phyloP scores from a whole-genome alignment of 2,797 vertebrate species.

The Gymnodraco acuticeps region DNA sequence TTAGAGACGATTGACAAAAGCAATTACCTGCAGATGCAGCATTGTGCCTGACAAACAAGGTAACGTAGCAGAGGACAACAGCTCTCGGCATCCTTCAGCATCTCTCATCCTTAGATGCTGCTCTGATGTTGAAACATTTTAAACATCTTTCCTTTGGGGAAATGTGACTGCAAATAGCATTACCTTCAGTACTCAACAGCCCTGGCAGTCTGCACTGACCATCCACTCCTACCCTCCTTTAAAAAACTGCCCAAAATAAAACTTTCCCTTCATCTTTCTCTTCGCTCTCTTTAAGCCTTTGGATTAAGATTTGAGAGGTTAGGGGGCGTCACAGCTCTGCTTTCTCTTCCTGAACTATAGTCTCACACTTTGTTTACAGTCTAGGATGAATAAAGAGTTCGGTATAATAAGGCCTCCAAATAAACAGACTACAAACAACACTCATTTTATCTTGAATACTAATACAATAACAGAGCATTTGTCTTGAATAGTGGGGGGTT shows the following conservation, averaged over 20 bases:
- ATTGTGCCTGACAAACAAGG: constrained; percentile 59
- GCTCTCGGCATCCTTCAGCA: constrained; percentile 26
- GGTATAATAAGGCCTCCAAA: not conserved
- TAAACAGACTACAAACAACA: constrained; percentile 7
- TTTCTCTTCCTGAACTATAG: constrained; percentile 47
- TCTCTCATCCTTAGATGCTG: constrained; percentile 9
- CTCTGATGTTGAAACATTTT: constrained; percentile 65
- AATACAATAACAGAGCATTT: constrained; percentile 31
- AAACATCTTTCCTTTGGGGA: constrained; percentile 32
- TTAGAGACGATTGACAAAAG: constrained; percentile 77
- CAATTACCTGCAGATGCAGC: constrained; percentile 69
- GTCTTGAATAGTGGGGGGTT: not conserved
- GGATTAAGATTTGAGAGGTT: constrained; percentile 36
- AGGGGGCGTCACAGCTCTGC: constrained; percentile 25
- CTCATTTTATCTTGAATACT: constrained; percentile 12
- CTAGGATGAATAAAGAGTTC: constrained; percentile 38
- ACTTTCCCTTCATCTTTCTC: constrained; percentile 31
- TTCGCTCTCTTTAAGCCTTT: constrained; percentile 50
- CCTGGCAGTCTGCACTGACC: constrained; percentile 21
- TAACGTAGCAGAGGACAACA: constrained; percentile 51
- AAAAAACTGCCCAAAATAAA: constrained; percentile 3
- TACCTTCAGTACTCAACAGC: constrained; percentile 24
- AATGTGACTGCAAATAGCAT: constrained; percentile 52
- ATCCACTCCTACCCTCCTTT: constrained; percentile 20
- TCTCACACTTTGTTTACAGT: constrained; percentile 66